These are phyloP conservation scores for Leptura quadrifasciata DNA, from an alignment of 2,888 invertebrate species.

Conservation along the genomic window DNA sequence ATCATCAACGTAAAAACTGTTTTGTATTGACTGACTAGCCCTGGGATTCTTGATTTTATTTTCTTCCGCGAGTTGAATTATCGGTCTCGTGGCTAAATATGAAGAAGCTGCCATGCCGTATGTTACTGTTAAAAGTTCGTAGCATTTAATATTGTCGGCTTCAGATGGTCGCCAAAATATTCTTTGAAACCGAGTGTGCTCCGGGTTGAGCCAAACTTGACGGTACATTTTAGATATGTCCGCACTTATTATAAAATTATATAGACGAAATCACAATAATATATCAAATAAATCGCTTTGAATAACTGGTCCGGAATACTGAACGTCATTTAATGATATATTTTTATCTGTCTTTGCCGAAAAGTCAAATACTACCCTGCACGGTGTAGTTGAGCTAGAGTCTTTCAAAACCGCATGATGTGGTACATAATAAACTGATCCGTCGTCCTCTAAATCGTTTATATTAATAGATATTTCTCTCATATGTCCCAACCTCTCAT, in stretches of 20 bases:
- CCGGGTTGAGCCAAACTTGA: conserved; percentile 37
- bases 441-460: conserved; percentile 15
- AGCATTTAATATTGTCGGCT: conserved; percentile 29
- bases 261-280: conserved; percentile 49
- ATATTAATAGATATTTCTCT: conserved; percentile 24
- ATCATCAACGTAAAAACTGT: conserved; percentile 43
- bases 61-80: conserved; percentile 44
- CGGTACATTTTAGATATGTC: conserved; percentile 54
- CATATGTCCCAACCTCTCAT: conserved; percentile 50
- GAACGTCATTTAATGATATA: conserved; percentile 55
- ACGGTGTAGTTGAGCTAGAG: conserved; percentile 51
- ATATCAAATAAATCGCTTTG: conserved; percentile 53
- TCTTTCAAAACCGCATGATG: conserved; percentile 58
- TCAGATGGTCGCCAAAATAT: conserved; percentile 48
- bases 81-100: conserved; percentile 49
- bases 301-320: conserved; percentile 50
- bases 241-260: conserved; percentile 43
- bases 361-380: conserved; percentile 59
- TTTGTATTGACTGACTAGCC: conserved; percentile 31
- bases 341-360: conserved; percentile 50
- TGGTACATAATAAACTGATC: conserved; percentile 49
- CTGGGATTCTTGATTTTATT: conserved; percentile 27
- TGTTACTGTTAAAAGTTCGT: conserved; percentile 48
- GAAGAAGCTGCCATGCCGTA: conserved; percentile 48
- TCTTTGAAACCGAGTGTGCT: conserved; percentile 45